These are phyloP conservation scores for western clawed frog (Xenopus tropicalis) DNA, from an alignment of 2,113 vertebrate species.

Conservation along the genomic window UCB_Xtro_10.0 CM004444.2:90630501-90631000, in stretches of 20 bases:
- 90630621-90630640: too few relatives aligned
- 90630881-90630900: slow-evolving; percentile 91
- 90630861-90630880: slow-evolving; percentile 92
- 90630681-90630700: too few relatives aligned
- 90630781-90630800: slow-evolving; percentile 94
- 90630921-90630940: slow-evolving; percentile 49
- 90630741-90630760: slow-evolving; percentile 91
- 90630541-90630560: too few relatives aligned
- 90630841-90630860: slow-evolving; percentile 96
- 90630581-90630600: too few relatives aligned
- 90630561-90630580: too few relatives aligned
- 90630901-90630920: slow-evolving; percentile 95
- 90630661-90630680: too few relatives aligned
- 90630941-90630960: too few relatives aligned
- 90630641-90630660: too few relatives aligned
- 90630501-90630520: too few relatives aligned
- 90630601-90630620: too few relatives aligned
- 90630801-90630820: slow-evolving; percentile 96
- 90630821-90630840: slow-evolving; percentile 96
- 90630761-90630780: slow-evolving; percentile 94
- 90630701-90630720: slow-evolving; percentile 79
- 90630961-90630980: too few relatives aligned
- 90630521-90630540: too few relatives aligned
- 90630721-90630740: slow-evolving; percentile 93
- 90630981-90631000: not conserved